These are phyloP conservation scores for Erpobdella octoculata DNA, from an alignment of 2,888 invertebrate species.

Conservation along the genomic window DNA sequence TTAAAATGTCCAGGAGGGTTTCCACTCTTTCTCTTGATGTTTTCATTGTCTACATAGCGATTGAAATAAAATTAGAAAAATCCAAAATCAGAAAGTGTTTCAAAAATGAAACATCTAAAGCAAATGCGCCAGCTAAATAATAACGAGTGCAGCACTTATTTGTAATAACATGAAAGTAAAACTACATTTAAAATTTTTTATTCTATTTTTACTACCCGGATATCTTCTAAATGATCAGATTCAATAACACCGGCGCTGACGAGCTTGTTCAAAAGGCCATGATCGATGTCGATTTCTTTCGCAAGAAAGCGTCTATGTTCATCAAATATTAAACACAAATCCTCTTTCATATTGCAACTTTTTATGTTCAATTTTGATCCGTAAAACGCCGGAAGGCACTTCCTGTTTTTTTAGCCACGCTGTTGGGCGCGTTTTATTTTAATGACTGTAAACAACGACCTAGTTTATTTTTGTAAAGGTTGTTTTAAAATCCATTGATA, in stretches of 20 bases:
- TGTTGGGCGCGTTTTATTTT: neutral
- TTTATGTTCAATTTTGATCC: too few species aligned
- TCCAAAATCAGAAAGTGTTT: neutral
- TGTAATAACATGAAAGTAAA: neutral
- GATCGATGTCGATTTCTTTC: neutral
- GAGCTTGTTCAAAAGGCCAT: slow-evolving; percentile 9
- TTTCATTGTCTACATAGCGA: neutral
- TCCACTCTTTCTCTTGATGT: slow-evolving; percentile 8
- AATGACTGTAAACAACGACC: too few species aligned
- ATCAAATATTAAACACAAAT: neutral
- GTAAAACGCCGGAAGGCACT: neutral
- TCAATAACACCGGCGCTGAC: neutral
- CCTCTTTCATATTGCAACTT: neutral
- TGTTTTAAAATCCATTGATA: too few species aligned
- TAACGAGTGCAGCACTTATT: neutral
- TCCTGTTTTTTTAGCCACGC: neutral
- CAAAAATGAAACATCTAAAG: neutral
- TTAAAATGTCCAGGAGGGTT: slow-evolving; percentile 8
- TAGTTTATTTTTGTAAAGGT: too few species aligned
- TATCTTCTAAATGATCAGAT: neutral
- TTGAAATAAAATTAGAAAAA: neutral
- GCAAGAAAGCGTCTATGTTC: neutral
- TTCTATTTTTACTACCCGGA: neutral
- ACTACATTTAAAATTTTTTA: neutral
- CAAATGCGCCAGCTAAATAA: neutral